Evolutionary conservation across 2,888 invertebrate species (phyloP), one percentile per base, ranked within the genome.

Genomic region (Eudasyphora cyanicolor): DNA sequence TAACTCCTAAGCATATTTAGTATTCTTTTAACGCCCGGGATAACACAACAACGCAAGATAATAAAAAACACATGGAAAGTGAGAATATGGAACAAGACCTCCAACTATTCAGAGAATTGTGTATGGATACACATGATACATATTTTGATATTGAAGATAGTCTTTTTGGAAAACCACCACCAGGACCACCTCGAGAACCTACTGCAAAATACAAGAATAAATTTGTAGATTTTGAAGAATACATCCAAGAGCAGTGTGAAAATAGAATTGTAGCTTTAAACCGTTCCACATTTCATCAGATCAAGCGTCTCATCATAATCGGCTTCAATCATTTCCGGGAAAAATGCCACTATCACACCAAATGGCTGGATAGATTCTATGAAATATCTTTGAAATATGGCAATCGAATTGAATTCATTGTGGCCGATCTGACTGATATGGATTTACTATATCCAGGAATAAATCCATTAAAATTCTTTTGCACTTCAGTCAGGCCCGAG

Each of bases 351-450:
- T 75, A 81, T n/a, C 81, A 78, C 8, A 75, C 51, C 0, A 71
- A 79, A 19, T 77, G 62, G 17, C 67, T 82, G 74, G 79, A 82
- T 32, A 71, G 17, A 45, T 19, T 82, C 0, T 75, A 75, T 45
- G 35, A 77, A 10, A 38, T 77, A 19, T 51, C 85, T 0, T 10
- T 77, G 10, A 79, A 80, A 76, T 85, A 80, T 71, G 77, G 71
- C 1, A 67, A 79, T 0, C 21, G n/a, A 0, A 79, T 85, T 60
- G 75, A 85, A 60, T 80, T 82, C 49, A 75, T 82, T 24, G 82
- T 70, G 2, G 85, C 75, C 12, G 85, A 85, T 77, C 74, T 69
- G n/a, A 29, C 71, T 3, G 79, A 85, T 45, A 75, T 85, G n/a
- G 79, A 79, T 67, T 64, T 82, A 4, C 74, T 85, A 0, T 49